Base-by-base conservation (phyloP, 2,797 vertebrate genomes). In the Eulemur albifrons region DNA sequence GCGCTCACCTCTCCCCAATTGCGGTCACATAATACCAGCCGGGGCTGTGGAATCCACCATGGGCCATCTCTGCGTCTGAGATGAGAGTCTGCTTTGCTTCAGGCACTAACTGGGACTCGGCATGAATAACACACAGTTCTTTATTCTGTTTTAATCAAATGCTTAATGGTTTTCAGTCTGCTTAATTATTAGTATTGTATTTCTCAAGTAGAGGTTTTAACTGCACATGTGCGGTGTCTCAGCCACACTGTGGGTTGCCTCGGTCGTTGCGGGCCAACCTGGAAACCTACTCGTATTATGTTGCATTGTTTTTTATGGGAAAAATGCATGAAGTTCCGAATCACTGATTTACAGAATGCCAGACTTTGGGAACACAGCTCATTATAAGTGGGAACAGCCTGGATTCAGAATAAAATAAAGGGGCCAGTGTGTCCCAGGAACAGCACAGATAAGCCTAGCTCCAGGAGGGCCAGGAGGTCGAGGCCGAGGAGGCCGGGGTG, bases 161-260 rank as follows among this genome's bases (percentile, higher is more conserved):
- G 23, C 8, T 83, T 76, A 84, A 76, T 86, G 70, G 79, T 65
- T 67, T 88, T 61, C 57, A 3, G 48, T 77, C 38, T 73, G 11
- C 69, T 76, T 86, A 89, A 70, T 91, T 54, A 43, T 52, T 93
- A 27, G 43, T 35, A 40, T 43, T 90, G 14, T 72, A 23, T 72
- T 84, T 93, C 88, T 79, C 50, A 87, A 92, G 69, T 57, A 73
- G 82, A 93, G 21, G 38, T 94, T 92, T 67, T 54, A 35, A 54
- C 48, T 90, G 52, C 65, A 45, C 3, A 32, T 52, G 14, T 6
- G 4, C 35, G 23, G 35, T 15, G 8, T 63, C 52, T 45, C 20
- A 76, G 43, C 76, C 81, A 48, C 32, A 27, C 8, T 18, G 6
- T 54, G 63, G 54, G 57, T 52, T 25, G 35, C 35, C 50, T 32